Conservation (phyloP, 2,113 vertebrate genomes). For the Ailurus styani region DNA sequence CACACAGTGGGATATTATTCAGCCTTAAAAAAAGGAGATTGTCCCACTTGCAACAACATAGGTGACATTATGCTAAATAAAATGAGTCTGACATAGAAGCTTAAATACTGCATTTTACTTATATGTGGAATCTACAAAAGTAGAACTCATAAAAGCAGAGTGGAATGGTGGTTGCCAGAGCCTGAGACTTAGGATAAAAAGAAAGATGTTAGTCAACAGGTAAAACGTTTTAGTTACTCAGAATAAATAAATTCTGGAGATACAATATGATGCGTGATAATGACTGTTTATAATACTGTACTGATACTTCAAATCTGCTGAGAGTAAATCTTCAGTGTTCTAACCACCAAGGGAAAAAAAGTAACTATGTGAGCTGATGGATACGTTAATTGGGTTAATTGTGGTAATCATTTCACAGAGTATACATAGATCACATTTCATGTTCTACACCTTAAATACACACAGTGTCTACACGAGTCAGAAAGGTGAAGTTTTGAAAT, state of each 20-base stretch:
- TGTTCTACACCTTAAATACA: not conserved
- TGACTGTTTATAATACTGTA: not conserved
- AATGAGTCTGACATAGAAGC: not conserved
- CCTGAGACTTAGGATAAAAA: not conserved
- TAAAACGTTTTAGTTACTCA: not conserved
- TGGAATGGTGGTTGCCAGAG: not conserved
- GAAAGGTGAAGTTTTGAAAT: not conserved
- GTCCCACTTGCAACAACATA: not conserved
- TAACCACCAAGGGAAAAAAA: not conserved
- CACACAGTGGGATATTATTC: not conserved
- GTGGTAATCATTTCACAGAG: not conserved
- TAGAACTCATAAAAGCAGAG: not conserved
- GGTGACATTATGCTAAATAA: not conserved
- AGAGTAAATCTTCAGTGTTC: not conserved
- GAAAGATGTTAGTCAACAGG: not conserved
- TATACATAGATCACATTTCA: not conserved
- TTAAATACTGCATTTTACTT: not conserved
- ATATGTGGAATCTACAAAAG: not conserved
- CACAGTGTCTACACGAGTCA: not conserved
- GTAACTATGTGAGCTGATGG: not conserved
- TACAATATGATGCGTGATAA: not conserved
- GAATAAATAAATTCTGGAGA: not conserved
- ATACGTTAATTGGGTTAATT: not conserved
- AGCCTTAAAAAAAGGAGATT: not conserved
- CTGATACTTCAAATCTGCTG: not conserved